Base-by-base conservation (phyloP, 1,140 invertebrate genomes). In the Acromyrmex charruanus region DNA sequence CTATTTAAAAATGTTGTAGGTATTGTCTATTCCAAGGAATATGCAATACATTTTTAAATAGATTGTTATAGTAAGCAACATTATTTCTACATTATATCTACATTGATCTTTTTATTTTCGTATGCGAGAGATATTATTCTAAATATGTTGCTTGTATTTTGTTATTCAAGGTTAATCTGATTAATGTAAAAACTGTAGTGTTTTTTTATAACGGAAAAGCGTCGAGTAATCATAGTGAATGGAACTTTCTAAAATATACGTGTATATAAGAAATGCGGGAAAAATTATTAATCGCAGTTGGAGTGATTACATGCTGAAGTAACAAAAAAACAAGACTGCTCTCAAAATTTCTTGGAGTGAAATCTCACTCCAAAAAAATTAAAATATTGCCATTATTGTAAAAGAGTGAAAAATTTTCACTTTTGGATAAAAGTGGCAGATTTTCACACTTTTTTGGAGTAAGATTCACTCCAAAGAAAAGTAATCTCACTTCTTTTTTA, bases 241-340 rank as follows among this genome's bases (percentile, higher is more conserved):
- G 69, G 80, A 75, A 75, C 80, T 84, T 84, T 84, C 80, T 75
- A 84, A 31, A 71, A 59, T 16, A 25, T 25, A 69, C 68, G 35
- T 71, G 16, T 44, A n/a, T 49, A 14, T n/a, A 21, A 84, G 44
- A 44, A 31, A 84, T 39, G 39, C 21, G 49, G 39, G 18, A 25
- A 74, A 74, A 61, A 61, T 63, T 63, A 84, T 84, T 84, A 84
- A 84, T 84, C 39, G 63, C n/a, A 49, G 28, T 21, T 18, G 28
- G 16, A 28, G 55, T 75, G 25, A 49, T 74, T 82, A 61, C 39
- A 35, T 14, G n/a, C 10, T 61, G 69, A 84, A 55, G 39, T 44
- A 35, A 58, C 16, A 35, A 80, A 55, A 61, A 7, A 74, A 51
- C 55, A 9, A 69, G 59, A 61, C 16, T 84, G 10, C 44, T 61